Evolutionary conservation across 2,113 vertebrate species (phyloP).

Genomic region (Monopterus albus): DNA sequence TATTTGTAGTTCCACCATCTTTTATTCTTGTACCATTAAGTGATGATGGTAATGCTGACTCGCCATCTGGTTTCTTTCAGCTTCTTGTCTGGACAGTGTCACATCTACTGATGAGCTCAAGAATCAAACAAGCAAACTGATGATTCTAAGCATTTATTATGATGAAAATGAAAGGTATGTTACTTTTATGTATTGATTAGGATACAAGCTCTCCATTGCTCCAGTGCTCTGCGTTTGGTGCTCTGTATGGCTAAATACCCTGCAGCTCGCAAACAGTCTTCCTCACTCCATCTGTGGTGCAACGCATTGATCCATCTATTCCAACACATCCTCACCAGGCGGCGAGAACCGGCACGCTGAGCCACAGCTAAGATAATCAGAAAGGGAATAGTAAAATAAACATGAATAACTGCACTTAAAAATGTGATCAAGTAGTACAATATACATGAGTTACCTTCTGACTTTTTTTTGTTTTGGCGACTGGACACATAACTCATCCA

Average conservation of each 20-base stretch:
- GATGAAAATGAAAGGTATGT: neutral
- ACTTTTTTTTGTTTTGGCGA: conserved; percentile 75
- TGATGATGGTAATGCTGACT: conserved; percentile 66
- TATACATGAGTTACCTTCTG: conserved; percentile 71
- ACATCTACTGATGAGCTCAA: conserved; percentile 82
- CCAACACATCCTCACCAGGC: conserved; percentile 73
- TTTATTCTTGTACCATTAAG: conserved; percentile 83
- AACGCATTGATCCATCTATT: conserved; percentile 78
- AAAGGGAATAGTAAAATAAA: neutral
- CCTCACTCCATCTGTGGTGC: conserved; percentile 65
- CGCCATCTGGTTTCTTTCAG: conserved; percentile 67
- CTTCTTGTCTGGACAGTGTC: conserved; percentile 72
- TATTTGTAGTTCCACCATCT: neutral
- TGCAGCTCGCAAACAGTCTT: conserved; percentile 46
- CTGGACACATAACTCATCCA: conserved; percentile 82
- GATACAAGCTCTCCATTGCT: conserved; percentile 90
- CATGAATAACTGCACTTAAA: neutral
- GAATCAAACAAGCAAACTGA: conserved; percentile 44
- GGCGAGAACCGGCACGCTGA: neutral
- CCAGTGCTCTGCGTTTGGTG: conserved; percentile 73
- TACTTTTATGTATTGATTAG: conserved; percentile 41
- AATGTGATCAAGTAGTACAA: too few relatives aligned
- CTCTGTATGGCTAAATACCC: conserved; percentile 68
- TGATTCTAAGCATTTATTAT: neutral
- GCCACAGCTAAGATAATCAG: conserved; percentile 57